Evolutionary conservation across 2,797 vertebrate genomes (phyloP).

Genomic region (Gallinago solitaria): DNA sequence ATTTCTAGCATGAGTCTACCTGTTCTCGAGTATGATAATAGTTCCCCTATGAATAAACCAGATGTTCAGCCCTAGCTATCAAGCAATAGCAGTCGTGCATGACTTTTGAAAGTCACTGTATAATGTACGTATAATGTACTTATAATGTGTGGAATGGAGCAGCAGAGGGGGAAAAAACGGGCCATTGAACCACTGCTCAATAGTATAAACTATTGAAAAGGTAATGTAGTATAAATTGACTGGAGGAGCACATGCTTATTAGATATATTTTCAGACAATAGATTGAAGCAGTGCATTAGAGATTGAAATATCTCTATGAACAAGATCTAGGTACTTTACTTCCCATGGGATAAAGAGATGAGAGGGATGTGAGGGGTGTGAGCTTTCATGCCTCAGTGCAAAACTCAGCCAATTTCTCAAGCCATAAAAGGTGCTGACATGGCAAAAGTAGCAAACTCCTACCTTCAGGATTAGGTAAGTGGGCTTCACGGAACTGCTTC

Average conservation of each 20-base stretch:
- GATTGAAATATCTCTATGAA: neutral
- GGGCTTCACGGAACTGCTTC: neutral
- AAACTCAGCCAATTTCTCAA: neutral
- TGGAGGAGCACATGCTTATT: neutral
- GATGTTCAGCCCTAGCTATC: neutral
- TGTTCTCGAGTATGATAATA: neutral
- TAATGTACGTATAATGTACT: neutral
- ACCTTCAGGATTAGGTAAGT: neutral
- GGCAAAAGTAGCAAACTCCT: neutral
- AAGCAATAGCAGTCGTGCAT: neutral
- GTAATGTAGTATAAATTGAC: neutral
- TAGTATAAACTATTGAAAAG: neutral
- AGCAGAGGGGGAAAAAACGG: neutral
- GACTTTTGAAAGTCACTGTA: neutral
- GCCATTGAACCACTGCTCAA: neutral
- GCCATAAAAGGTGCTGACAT: neutral
- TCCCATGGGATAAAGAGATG: neutral
- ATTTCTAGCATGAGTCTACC: conserved; percentile 5
- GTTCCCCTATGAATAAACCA: conserved; percentile 23
- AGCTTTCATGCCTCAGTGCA: neutral
- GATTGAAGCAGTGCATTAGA: neutral
- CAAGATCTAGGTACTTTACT: neutral
- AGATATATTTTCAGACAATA: neutral
- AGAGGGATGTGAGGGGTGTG: neutral
- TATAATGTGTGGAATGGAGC: neutral